phyloP scores from a whole-genome alignment of 2,888 invertebrate species.

The Heliconius cydno region DNA sequence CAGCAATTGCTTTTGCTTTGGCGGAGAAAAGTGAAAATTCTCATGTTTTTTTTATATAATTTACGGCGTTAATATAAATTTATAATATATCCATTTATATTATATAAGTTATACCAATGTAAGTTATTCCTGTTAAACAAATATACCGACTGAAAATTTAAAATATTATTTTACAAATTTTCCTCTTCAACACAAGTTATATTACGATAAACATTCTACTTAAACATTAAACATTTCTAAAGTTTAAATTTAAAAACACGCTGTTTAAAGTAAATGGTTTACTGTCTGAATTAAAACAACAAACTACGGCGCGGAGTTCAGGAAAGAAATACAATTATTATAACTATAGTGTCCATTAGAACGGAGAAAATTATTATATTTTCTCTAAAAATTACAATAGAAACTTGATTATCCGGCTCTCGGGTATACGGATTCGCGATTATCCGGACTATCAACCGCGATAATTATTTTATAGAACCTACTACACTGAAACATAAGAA shows the following conservation, averaged over 20 bases:
- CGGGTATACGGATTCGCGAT: too few relatives aligned
- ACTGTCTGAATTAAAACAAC: background rate
- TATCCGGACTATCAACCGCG: too few relatives aligned
- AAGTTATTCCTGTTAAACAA: background rate
- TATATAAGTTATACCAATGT: too few relatives aligned
- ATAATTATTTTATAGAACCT: too few relatives aligned
- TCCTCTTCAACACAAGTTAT: too few relatives aligned
- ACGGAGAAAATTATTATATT: background rate
- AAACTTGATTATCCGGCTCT: too few relatives aligned
- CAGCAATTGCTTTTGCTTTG: too few relatives aligned
- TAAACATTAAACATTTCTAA: background rate
- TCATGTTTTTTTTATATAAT: too few relatives aligned
- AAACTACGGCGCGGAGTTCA: background rate
- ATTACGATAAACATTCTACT: background rate
- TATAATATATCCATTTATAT: too few relatives aligned
- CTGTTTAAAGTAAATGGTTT: background rate
- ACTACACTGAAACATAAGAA: too few relatives aligned
- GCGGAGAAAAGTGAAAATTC: too few relatives aligned
- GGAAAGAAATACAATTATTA: constrained; percentile 8
- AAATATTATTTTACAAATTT: background rate
- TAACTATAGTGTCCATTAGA: background rate
- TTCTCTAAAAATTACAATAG: background rate
- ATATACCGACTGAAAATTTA: background rate
- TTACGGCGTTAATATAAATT: too few relatives aligned
- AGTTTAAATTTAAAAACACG: background rate